phyloP scores from a whole-genome alignment of 2,113 vertebrate species.

The Pedetes capensis region DNA sequence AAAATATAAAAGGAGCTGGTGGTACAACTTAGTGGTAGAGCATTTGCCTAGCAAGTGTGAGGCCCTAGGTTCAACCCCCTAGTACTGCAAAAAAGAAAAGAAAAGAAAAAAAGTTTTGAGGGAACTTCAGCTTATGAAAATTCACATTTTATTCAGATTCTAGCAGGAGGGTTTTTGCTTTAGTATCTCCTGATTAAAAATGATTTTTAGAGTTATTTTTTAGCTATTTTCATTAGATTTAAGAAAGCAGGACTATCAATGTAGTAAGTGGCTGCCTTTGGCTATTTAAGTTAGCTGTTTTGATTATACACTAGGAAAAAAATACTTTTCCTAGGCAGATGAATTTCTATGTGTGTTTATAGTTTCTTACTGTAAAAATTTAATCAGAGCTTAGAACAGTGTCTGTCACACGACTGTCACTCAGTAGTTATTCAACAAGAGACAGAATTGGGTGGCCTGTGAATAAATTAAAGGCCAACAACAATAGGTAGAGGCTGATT shows the following conservation, averaged over 20 bases:
- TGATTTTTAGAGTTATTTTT: neutral
- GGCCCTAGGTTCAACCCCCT: neutral
- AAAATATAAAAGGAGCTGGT: no score
- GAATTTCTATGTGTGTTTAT: neutral
- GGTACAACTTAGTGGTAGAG: neutral
- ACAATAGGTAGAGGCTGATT: neutral
- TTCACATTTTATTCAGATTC: slow-evolving; percentile 12
- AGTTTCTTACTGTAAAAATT: slow-evolving; percentile 20
- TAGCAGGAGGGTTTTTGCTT: neutral
- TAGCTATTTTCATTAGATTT: slow-evolving; percentile 1
- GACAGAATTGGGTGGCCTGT: neutral
- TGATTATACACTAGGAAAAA: neutral
- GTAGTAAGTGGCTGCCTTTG: neutral
- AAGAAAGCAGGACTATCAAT: neutral
- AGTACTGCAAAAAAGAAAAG: neutral
- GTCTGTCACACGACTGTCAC: neutral
- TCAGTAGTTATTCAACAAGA: neutral
- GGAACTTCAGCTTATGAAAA: neutral
- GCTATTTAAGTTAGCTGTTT: slow-evolving; percentile 37
- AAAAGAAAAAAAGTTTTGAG: neutral
- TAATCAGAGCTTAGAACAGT: neutral
- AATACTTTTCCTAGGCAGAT: neutral
- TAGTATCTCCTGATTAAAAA: neutral
- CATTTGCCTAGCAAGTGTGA: neutral
- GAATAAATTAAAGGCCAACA: neutral